A percentile compares a stretch with the other conserved stretches of the same genome.
phyloP scores from a whole-genome alignment of 2,113 vertebrate genomes.

The Sakesphorus luctuosus region DNA sequence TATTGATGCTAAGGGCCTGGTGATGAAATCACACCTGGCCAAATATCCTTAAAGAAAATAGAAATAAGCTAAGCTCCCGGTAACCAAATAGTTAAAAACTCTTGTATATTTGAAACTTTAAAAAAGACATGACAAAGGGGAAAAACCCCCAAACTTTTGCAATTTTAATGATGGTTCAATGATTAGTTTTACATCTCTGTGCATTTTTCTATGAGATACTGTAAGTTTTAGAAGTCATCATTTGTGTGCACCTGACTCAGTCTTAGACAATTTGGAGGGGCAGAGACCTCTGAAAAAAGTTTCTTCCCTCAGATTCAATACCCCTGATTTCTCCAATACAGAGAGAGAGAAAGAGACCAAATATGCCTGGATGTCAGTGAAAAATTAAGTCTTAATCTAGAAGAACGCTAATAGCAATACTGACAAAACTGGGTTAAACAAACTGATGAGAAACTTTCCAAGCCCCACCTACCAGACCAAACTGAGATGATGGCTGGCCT shows the following conservation, averaged over 20 bases:
- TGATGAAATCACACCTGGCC: not conserved
- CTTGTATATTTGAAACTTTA: not conserved
- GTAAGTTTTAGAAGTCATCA: not conserved
- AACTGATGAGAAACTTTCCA: not conserved
- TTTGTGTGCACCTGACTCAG: not conserved
- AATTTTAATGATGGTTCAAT: not conserved
- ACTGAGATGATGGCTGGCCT: not conserved
- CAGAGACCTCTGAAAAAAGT: not conserved
- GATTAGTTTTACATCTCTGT: not conserved
- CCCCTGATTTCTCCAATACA: not conserved
- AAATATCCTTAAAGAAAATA: not conserved
- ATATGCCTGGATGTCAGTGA: not conserved
- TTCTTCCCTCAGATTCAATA: not conserved
- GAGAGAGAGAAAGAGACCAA: not conserved
- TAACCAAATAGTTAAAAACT: not conserved
- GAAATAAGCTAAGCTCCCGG: not conserved
- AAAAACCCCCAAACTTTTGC: not conserved
- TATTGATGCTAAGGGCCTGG: not conserved
- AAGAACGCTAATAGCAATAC: not conserved
- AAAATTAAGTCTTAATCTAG: not conserved
- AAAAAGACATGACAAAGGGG: too few relatives aligned
- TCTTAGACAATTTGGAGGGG: not conserved
- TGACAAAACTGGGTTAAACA: not conserved
- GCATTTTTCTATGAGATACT: not conserved
- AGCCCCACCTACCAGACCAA: not conserved